Evolutionary conservation across 2,113 vertebrate species (phyloP).

Genomic region (Stercorarius parasiticus): DNA sequence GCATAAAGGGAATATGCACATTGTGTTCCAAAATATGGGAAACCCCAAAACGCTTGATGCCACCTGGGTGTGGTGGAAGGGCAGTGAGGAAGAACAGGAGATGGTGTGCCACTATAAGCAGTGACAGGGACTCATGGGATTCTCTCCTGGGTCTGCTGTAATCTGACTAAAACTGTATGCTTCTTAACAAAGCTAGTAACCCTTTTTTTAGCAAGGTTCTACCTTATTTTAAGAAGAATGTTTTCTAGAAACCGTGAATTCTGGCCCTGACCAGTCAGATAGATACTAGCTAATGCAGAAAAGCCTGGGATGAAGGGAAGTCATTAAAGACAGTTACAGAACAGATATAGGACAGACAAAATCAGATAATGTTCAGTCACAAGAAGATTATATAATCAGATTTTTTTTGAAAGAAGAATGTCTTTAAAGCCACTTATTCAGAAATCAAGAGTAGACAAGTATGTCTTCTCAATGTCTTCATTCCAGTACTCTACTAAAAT

Average conservation of each 20-base stretch:
- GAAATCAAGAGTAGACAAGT: neutral
- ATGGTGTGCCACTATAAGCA: neutral
- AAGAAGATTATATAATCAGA: neutral
- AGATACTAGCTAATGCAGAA: neutral
- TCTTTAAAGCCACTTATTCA: neutral
- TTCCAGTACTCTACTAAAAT: neutral
- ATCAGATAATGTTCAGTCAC: neutral
- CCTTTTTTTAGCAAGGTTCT: neutral
- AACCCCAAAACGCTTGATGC: neutral
- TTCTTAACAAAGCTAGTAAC: neutral
- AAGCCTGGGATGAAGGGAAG: neutral
- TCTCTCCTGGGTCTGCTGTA: neutral
- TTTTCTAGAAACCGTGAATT: neutral
- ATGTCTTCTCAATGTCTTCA: neutral
- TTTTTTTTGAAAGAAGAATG: neutral
- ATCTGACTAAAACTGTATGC: neutral
- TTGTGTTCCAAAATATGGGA: neutral
- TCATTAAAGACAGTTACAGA: neutral
- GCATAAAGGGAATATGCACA: rapidly evolving
- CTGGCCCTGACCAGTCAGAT: neutral
- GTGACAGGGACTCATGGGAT: neutral
- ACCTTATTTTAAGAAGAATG: neutral
- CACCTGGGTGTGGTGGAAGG: neutral
- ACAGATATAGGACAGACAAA: neutral
- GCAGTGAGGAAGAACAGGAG: neutral